phyloP scores from a whole-genome alignment of 1,140 invertebrate genomes.

The Aphelenchoides besseyi region DNA sequence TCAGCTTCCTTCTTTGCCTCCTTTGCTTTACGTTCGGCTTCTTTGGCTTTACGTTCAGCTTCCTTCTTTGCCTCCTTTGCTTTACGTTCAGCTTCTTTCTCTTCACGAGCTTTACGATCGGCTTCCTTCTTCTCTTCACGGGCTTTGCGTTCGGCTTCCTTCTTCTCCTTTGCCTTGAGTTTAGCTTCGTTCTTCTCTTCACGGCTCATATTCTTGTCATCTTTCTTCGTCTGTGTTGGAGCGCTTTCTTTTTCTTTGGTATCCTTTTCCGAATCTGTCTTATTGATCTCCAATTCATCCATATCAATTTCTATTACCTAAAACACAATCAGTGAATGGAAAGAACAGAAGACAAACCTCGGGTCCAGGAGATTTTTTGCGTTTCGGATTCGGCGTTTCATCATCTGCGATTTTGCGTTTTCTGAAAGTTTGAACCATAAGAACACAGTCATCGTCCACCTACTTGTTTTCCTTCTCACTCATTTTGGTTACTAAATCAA shows the following conservation, averaged over 20 bases:
- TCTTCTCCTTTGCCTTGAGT: constrained; percentile 1
- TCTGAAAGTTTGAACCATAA: no score
- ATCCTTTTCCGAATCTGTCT: no score
- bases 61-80: constrained; percentile 31
- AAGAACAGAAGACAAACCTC: no score
- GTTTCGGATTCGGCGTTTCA: no score
- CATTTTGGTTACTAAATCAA: no score
- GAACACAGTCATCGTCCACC: no score
- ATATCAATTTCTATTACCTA: no score
- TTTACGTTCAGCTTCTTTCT: constrained; percentile 5
- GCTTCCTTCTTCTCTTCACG: constrained; percentile 31
- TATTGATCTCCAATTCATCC: no score
- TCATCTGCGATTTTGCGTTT: no score
- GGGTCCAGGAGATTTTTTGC: no score
- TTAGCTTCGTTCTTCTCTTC: constrained; percentile 17
- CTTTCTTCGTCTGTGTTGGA: background rate
- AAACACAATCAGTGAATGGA: no score
- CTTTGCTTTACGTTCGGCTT: constrained; percentile 2
- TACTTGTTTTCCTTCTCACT: no score
- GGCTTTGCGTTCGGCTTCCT: background rate
- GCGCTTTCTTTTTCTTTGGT: background rate
- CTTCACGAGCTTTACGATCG: constrained; percentile 13
- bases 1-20: constrained; percentile 34
- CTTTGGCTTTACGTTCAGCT: constrained; percentile 24
- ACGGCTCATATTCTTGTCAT: background rate